Conservation (phyloP, 2,113 vertebrate genomes). For the Protobothrops flavoviridis region DNA sequence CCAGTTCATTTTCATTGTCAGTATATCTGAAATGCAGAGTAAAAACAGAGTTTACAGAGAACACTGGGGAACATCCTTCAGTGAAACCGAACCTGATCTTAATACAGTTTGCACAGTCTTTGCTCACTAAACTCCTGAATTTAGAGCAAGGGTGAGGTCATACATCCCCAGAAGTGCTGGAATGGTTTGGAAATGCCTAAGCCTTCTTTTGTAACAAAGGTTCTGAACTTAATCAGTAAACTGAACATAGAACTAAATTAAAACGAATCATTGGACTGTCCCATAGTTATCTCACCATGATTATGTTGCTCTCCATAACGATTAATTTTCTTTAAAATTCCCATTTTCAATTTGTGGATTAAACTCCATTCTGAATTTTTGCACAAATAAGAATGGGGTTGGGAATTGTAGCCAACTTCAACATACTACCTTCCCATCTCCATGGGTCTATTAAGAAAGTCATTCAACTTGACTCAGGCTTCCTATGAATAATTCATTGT, state of each 20-base stretch:
- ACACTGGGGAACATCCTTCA: neutral
- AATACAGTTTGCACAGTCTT: neutral
- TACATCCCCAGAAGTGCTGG: neutral
- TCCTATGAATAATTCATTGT: neutral
- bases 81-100: neutral
- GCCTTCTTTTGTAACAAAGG: neutral
- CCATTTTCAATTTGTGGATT: neutral
- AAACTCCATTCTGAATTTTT: neutral
- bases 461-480: neutral
- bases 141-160: neutral
- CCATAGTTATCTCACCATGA: neutral
- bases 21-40: neutral
- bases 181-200: neutral
- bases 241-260: neutral
- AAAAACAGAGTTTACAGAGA: neutral
- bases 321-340: neutral
- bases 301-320: neutral
- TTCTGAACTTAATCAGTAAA: neutral
- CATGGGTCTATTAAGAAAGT: neutral
- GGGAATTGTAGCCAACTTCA: neutral
- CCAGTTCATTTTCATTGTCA: neutral
- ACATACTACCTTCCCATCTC: neutral
- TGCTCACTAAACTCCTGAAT: neutral
- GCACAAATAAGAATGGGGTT: neutral
- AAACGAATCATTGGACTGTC: neutral